These are phyloP conservation scores for Oreohelix idahoensis DNA, from an alignment of 1,140 invertebrate genomes.

Conservation along the genomic window DNA sequence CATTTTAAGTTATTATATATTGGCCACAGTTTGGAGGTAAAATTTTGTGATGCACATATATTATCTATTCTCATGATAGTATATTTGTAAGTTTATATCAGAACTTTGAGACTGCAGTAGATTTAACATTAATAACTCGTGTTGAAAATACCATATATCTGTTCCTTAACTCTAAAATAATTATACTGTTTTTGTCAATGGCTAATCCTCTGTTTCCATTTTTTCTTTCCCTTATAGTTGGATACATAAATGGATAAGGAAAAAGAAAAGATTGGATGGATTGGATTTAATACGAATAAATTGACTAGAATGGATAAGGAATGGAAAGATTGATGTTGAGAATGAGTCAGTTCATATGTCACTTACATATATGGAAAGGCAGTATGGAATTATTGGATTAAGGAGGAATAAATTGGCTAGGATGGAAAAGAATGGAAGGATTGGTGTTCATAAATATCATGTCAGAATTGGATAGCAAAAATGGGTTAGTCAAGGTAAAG, in stretches of 20 bases:
- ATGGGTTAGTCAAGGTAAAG: too few relatives aligned
- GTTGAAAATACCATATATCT: too few relatives aligned
- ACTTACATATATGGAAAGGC: too few relatives aligned
- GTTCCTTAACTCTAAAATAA: too few relatives aligned
- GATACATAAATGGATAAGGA: conserved; percentile 18
- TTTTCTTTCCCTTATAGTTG: conserved; percentile 22
- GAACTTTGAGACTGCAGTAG: too few relatives aligned
- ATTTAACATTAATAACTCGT: background rate
- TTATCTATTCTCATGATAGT: too few relatives aligned
- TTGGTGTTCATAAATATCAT: background rate
- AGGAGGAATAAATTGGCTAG: background rate
- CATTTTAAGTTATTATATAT: too few relatives aligned
- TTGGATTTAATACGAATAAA: background rate
- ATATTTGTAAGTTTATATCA: too few relatives aligned
- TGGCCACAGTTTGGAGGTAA: too few relatives aligned
- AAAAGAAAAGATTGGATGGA: conserved; percentile 9
- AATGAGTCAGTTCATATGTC: background rate
- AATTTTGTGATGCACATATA: too few relatives aligned
- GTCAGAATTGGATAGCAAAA: too few relatives aligned
- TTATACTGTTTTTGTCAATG: background rate
- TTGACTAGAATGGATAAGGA: background rate
- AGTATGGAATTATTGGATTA: too few relatives aligned
- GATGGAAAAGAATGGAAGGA: background rate
- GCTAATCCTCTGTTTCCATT: conserved; percentile 2
- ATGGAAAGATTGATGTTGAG: background rate